Conservation (phyloP, 2,888 invertebrate genomes). For the Cerastis leucographa region DNA sequence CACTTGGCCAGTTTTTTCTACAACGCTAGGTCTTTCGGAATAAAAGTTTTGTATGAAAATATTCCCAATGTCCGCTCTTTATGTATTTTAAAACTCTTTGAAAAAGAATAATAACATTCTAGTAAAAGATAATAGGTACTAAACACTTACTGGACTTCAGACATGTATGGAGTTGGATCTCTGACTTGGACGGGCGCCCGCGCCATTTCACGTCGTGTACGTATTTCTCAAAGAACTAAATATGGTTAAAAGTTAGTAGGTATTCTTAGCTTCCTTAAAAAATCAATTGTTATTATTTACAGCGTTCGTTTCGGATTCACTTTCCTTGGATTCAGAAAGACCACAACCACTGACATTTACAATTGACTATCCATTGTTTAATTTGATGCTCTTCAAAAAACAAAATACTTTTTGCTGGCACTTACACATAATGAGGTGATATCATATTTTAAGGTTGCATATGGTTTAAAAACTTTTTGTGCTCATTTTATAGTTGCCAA, state of each 20-base stretch:
- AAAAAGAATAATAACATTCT: too few species aligned
- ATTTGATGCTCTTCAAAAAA: slow-evolving; percentile 71
- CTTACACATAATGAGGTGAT: slow-evolving; percentile 64
- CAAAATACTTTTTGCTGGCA: slow-evolving; percentile 71
- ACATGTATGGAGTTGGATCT: background rate
- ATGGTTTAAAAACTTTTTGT: slow-evolving; percentile 3
- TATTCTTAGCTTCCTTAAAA: slow-evolving; percentile 29
- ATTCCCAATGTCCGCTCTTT: too few species aligned
- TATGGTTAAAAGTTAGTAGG: background rate
- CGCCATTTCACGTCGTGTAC: background rate
- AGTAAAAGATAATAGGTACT: background rate
- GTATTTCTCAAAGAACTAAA: background rate
- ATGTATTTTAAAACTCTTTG: too few species aligned
- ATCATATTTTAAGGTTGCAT: slow-evolving; percentile 9
- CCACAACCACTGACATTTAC: slow-evolving; percentile 67
- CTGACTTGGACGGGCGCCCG: background rate
- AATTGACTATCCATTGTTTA: slow-evolving; percentile 73
- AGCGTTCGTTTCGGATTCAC: slow-evolving; percentile 47
- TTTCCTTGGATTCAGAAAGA: slow-evolving; percentile 45
- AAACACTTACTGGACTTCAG: background rate
- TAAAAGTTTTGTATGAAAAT: background rate
- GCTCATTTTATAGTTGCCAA: too few species aligned
- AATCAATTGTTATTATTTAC: slow-evolving; percentile 28
- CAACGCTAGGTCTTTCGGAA: background rate
- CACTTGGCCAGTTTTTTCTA: background rate